Conservation (phyloP, 2,113 vertebrate species). For the Gymnarchus niloticus region DNA sequence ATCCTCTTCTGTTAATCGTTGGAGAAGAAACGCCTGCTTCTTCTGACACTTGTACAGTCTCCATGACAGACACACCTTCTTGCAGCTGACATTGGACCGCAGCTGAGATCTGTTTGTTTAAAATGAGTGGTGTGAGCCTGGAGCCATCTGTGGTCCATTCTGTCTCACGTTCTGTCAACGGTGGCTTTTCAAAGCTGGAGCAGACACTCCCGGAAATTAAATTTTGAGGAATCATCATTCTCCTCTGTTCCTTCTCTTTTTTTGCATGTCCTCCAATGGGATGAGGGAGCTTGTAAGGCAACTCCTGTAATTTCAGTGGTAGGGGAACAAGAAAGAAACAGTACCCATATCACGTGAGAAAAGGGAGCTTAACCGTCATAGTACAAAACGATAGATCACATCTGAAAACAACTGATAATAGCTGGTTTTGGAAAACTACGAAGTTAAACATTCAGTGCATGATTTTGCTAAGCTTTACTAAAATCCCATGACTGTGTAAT, state of each 20-base stretch:
- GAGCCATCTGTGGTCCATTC: conserved; percentile 14
- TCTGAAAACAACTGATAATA: neutral
- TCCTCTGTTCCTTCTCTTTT: neutral
- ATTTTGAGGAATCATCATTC: conserved; percentile 3
- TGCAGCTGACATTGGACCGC: neutral
- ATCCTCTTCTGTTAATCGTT: neutral
- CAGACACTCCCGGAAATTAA: conserved; percentile 20
- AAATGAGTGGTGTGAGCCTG: neutral
- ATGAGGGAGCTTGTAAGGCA: neutral
- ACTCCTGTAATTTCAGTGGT: neutral
- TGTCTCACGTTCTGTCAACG: neutral
- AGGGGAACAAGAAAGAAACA: neutral
- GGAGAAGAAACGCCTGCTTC: neutral
- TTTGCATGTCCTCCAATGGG: neutral
- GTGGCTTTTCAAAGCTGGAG: neutral
- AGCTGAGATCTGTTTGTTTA: neutral
- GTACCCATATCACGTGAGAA: neutral
- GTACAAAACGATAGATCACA: neutral
- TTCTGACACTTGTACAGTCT: neutral
- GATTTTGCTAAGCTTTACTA: neutral
- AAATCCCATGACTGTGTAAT: neutral
- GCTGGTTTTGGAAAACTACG: neutral
- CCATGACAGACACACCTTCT: neutral
- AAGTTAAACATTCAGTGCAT: too few relatives aligned
- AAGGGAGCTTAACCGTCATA: neutral